phyloP scores from a whole-genome alignment of 2,888 invertebrate species.

The Helobdella robusta region DNA sequence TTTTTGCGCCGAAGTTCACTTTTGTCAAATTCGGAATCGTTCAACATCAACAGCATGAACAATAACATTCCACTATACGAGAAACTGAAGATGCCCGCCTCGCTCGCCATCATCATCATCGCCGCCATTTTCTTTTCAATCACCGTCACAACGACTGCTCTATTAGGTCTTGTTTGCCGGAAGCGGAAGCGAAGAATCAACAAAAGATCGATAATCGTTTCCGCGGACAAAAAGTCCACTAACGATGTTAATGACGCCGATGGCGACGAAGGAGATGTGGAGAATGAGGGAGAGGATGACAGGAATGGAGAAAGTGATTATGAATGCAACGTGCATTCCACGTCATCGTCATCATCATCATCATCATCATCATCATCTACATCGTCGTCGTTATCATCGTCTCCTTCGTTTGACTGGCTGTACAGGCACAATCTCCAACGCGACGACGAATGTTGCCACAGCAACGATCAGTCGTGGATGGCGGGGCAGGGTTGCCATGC shows the following conservation, averaged over 20 bases:
- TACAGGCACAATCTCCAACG: neutral
- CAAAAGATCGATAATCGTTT: too few species aligned
- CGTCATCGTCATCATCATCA: slow-evolving; percentile 19
- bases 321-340: neutral
- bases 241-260: neutral
- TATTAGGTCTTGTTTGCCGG: slow-evolving; percentile 3
- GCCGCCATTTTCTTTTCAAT: slow-evolving; percentile 13
- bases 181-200: neutral
- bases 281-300: neutral
- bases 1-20: neutral
- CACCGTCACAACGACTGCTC: neutral
- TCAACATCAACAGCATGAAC: neutral
- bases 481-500: neutral
- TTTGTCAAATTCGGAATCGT: neutral
- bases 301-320: neutral
- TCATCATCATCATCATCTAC: neutral
- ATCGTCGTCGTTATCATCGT: neutral
- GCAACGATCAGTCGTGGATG: neutral
- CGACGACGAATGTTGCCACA: neutral
- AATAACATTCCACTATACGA: too few species aligned
- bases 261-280: neutral
- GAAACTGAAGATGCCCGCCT: slow-evolving; percentile 6
- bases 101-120: slow-evolving; percentile 3
- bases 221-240: too few species aligned
- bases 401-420: neutral